Evolutionary conservation across 2,113 vertebrate genomes (phyloP).

Genomic region (Collichthys lucidus): DNA sequence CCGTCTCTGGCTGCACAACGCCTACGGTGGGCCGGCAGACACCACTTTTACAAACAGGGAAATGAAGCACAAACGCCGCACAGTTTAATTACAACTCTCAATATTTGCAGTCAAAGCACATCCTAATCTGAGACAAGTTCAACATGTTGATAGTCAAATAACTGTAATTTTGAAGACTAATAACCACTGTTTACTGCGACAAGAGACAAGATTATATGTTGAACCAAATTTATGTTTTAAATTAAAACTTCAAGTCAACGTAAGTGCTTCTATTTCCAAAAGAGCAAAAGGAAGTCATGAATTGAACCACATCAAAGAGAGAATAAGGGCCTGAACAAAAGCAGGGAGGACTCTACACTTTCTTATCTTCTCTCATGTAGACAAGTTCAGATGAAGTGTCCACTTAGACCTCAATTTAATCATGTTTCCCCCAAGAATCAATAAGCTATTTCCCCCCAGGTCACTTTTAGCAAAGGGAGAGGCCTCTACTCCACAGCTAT

Average conservation of each 20-base stretch:
- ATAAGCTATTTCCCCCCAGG: constrained; percentile 78
- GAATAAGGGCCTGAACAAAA: constrained; percentile 18
- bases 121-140: not conserved
- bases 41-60: not conserved
- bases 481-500: constrained; percentile 65
- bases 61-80: not conserved
- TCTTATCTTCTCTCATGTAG: constrained; percentile 52
- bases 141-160: not conserved
- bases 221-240: not conserved
- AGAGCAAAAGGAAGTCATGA: not conserved
- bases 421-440: constrained; percentile 74
- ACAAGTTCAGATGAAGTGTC: constrained; percentile 75
- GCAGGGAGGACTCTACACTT: not conserved
- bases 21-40: not conserved
- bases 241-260: not conserved
- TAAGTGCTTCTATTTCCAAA: not conserved
- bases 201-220: not conserved
- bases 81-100: not conserved
- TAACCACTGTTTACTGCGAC: not conserved
- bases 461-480: constrained; percentile 70
- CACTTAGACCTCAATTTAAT: constrained; percentile 78
- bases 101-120: not conserved
- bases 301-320: constrained; percentile 25
- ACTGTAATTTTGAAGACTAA: not conserved
- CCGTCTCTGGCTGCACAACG: constrained; percentile 30